Conservation (phyloP, 64 coral and sea anemone genomes). For the Porites lutea region DNA sequence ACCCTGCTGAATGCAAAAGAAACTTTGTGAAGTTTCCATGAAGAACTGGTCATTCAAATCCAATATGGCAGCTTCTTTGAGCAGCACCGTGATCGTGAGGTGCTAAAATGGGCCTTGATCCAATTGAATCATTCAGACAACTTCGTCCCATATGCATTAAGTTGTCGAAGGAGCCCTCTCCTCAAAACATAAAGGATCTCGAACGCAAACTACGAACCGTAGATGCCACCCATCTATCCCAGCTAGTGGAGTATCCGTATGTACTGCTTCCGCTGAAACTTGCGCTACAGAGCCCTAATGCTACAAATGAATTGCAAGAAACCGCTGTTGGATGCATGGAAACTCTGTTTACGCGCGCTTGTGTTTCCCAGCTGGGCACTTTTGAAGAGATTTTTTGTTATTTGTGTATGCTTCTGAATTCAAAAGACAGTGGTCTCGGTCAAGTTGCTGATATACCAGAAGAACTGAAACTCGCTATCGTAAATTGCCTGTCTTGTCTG, state of each 20-base stretch:
- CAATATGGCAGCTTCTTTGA: too few relatives aligned
- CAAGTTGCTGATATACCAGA: constrained; percentile 52
- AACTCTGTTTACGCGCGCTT: constrained; percentile 23
- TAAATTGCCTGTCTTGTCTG: constrained; percentile 68
- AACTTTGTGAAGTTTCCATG: too few relatives aligned
- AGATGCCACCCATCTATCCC: constrained; percentile 8
- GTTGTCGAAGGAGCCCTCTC: constrained; percentile 70
- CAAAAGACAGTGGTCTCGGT: constrained; percentile 32
- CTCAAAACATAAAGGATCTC: constrained; percentile 57
- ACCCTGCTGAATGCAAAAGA: too few relatives aligned
- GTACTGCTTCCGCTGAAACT: constrained; percentile 85
- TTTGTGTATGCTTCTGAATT: constrained; percentile 57
- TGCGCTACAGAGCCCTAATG: constrained; percentile 50
- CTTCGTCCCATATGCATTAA: constrained; percentile 78
- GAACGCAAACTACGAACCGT: constrained; percentile 17
- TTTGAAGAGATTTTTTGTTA: constrained; percentile 67
- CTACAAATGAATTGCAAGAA: constrained; percentile 77
- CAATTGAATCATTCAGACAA: constrained; percentile 69
- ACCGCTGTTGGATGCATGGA: constrained; percentile 64
- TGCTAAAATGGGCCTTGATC: constrained; percentile 48
- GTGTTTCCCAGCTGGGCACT: constrained; percentile 57
- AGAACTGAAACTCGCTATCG: constrained; percentile 75
- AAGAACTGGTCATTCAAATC: too few relatives aligned
- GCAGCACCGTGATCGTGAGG: too few relatives aligned
- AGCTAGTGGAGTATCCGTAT: constrained; percentile 81